Evolutionary conservation across 2,888 invertebrate species (phyloP), one percentile per base, ranked within the genome.

Genomic region (Amaurobius ferox): DNA sequence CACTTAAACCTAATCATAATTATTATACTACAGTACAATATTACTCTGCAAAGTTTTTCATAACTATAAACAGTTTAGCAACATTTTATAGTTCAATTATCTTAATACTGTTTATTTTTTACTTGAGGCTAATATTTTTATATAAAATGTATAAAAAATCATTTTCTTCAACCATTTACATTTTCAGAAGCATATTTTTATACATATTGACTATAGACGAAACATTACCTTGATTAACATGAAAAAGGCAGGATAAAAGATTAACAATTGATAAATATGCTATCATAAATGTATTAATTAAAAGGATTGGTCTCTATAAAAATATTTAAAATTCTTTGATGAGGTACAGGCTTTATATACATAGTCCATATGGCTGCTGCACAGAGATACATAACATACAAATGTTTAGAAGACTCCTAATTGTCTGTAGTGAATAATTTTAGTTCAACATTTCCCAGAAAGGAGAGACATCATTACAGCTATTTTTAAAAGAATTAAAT

Each of bases 261-360:
- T 55, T 55, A 55, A 55, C 55, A 55, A 23, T 55, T 11, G 11
- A 23, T 55, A 55, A 55, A 55, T 55, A 55, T 55, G 16, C 23
- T 55, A 55, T 55, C 55, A 55, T 19, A 55, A 55, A 55, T 55
- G 55, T 23, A 55, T 19, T 55, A 55, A n/a, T 55, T 55, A 55
- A 55, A 55, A 55, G 55, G 55, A 23, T 55, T 55, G 23, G 19
- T 55, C n/a, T 44, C 19, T 55, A 55, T 55, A 55, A 55, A 55
- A 55, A 55, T 55, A 55, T 55, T 19, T 55, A 55, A 55, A 55
- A 55, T 55, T 55, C 55, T 55, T 23, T 55, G 55, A 55, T 55
- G 55, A 55, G 55, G 55, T 55, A 55, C 23, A 55, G 23, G 23
- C 55, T 55, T 44, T 23, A 55, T 55, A 23, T 55, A 55, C 55